Evolutionary conservation across 2,113 vertebrate genomes (phyloP).

Genomic region (Anguilla rostrata): DNA sequence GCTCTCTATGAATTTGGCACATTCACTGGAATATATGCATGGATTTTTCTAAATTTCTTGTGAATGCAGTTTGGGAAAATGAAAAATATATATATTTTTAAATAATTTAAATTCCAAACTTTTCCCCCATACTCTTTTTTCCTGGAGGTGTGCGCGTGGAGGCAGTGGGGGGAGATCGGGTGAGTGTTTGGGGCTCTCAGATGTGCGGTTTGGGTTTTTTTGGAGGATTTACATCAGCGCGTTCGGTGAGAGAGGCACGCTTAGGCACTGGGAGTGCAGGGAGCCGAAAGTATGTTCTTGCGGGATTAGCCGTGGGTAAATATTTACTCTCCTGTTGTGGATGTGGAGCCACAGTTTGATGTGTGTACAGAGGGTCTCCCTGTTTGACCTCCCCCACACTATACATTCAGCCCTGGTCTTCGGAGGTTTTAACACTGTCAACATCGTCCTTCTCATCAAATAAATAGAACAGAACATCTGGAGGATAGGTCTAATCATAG

Average conservation of each 20-base stretch:
- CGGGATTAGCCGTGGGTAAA: not conserved
- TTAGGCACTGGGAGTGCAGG: not conserved
- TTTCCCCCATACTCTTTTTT: not conserved
- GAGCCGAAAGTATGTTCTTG: constrained; percentile 2
- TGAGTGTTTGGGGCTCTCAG: not conserved
- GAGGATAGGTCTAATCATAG: not conserved
- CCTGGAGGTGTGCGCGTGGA: not conserved
- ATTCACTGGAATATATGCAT: too few species aligned
- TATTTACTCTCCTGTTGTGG: constrained; percentile 1
- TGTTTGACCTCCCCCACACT: not conserved
- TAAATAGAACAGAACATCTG: not conserved
- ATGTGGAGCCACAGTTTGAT: not conserved
- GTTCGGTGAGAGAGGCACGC: not conserved
- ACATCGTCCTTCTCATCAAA: not conserved
- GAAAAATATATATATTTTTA: too few species aligned
- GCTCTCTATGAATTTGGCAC: too few species aligned
- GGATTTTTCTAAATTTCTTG: too few species aligned
- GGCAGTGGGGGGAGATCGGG: not conserved
- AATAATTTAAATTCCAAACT: not conserved
- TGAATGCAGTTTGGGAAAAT: too few species aligned
- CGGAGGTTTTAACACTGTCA: not conserved
- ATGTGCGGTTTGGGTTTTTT: not conserved
- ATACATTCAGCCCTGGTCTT: not conserved
- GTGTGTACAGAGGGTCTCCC: constrained; percentile 1
- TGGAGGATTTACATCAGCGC: not conserved